Conservation (phyloP, 2,113 vertebrate species). For the Campylomormyrus tamandua region DNA sequence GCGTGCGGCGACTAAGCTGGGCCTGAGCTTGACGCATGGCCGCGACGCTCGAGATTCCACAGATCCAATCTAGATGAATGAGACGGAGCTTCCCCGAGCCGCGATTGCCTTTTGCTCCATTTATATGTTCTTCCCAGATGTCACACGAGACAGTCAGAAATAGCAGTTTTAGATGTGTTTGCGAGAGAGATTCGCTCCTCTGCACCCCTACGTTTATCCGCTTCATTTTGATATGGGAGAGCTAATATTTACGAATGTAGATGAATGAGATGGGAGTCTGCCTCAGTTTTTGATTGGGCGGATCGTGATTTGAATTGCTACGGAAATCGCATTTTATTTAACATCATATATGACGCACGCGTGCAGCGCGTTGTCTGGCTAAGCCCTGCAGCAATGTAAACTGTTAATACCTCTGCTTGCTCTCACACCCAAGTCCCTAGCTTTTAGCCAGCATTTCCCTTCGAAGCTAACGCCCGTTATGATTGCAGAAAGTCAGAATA, state of each 20-base stretch:
- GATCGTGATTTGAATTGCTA: neutral
- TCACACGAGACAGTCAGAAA: neutral
- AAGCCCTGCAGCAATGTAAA: constrained; percentile 17
- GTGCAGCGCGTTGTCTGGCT: constrained; percentile 42
- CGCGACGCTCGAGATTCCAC: neutral
- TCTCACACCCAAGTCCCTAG: constrained; percentile 41
- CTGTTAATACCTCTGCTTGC: constrained; percentile 42
- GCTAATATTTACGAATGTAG: neutral
- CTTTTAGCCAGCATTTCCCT: constrained; percentile 26
- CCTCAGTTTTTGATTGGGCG: neutral
- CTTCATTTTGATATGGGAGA: neutral
- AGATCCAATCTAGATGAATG: constrained; percentile 21
- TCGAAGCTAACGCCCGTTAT: constrained; percentile 33
- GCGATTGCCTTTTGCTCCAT: constrained; percentile 4
- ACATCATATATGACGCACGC: constrained; percentile 38
- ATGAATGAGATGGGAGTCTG: neutral
- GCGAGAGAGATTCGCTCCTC: neutral
- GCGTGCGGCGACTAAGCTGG: neutral
- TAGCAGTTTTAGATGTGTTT: neutral
- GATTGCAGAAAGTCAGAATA: constrained; percentile 31
- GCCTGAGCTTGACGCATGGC: neutral
- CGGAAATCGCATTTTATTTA: neutral
- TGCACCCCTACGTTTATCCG: neutral
- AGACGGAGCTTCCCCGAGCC: neutral
- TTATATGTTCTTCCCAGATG: constrained; percentile 17